phyloP scores from a whole-genome alignment of 2,797 vertebrate genomes.

The Nannoperca australis region DNA sequence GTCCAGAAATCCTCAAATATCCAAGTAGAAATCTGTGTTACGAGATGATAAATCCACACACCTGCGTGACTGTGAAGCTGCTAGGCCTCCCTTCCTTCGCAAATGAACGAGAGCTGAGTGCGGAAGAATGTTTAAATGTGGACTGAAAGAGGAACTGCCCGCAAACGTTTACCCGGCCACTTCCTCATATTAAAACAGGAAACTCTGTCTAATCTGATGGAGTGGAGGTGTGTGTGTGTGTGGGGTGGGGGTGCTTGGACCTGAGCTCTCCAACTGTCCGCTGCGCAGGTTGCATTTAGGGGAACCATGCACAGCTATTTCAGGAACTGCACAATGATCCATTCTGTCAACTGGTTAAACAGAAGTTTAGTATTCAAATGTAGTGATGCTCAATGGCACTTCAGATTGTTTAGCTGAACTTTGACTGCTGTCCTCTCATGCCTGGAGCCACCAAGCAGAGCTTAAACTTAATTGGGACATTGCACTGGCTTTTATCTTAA shows the following conservation, averaged over 20 bases:
- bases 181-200: conserved; percentile 86
- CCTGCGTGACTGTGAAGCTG: conserved; percentile 62
- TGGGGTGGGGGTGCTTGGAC: conserved; percentile 5
- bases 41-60: conserved; percentile 59
- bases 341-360: conserved; percentile 21
- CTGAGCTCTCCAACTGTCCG: conserved; percentile 35
- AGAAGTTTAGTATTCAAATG: conserved; percentile 41
- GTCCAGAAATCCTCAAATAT: neutral
- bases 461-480: neutral
- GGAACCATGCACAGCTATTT: conserved; percentile 59
- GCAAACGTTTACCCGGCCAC: conserved; percentile 80
- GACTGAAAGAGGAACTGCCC: conserved; percentile 85
- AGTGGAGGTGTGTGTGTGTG: neutral
- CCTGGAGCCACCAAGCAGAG: neutral
- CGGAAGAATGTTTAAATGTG: conserved; percentile 79
- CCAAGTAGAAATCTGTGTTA: conserved; percentile 14
- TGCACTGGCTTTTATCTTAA: conserved; percentile 6
- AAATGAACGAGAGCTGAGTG: conserved; percentile 52
- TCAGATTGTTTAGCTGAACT: conserved; percentile 3
- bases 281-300: conserved; percentile 48
- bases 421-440: neutral
- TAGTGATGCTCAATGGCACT: neutral
- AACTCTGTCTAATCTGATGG: conserved; percentile 75
- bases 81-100: conserved; percentile 38
- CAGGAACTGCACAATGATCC: conserved; percentile 60